Conservation (phyloP, 2,113 vertebrate genomes). For the Mionectes macconnelli region DNA sequence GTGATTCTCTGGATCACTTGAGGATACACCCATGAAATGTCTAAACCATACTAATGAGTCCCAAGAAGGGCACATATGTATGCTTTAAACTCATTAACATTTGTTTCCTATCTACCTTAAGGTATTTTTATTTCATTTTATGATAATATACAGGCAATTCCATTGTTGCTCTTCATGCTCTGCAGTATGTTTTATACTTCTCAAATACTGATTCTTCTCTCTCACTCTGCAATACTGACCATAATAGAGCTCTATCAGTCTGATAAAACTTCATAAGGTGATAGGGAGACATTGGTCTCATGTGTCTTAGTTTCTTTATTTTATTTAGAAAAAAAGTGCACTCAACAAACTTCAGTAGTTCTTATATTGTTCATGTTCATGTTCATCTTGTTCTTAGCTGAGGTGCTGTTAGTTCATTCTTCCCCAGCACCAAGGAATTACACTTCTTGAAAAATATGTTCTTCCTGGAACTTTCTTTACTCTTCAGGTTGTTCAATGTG, state of each 20-base stretch:
- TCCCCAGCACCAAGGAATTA: fast-evolving
- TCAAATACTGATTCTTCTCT: neutral
- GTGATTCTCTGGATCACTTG: constrained; percentile 65
- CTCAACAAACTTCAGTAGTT: neutral
- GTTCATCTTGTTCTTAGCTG: neutral
- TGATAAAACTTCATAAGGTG: neutral
- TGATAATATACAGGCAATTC: neutral
- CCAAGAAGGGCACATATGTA: neutral
- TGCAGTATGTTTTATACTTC: neutral
- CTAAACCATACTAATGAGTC: constrained; percentile 11
- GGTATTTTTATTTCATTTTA: neutral
- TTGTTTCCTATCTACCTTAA: neutral
- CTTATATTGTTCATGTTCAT: neutral
- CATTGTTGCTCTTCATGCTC: neutral
- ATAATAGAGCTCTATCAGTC: neutral
- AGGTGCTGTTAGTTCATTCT: neutral
- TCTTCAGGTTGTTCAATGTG: neutral
- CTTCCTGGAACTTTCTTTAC: neutral
- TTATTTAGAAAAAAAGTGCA: neutral
- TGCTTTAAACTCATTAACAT: neutral
- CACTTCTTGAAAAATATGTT: neutral
- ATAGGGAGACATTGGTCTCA: neutral
- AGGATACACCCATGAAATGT: constrained; percentile 31
- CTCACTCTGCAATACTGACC: neutral
- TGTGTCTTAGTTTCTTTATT: neutral